phyloP scores from a whole-genome alignment of 2,113 vertebrate species.

The Macrotis lagotis region DNA sequence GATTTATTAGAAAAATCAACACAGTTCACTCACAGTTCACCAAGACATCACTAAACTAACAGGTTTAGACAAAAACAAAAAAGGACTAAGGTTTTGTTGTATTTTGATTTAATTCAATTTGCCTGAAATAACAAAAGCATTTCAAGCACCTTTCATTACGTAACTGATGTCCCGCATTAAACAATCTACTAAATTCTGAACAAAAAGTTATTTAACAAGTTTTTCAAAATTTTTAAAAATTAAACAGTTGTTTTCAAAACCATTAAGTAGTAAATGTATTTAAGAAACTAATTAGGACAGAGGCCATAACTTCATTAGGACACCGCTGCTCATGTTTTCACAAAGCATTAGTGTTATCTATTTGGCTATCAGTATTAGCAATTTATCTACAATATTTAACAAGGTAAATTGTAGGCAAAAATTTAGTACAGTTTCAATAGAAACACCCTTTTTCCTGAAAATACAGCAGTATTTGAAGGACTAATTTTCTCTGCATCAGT shows the following conservation, averaged over 20 bases:
- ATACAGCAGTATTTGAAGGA: slow-evolving; percentile 99
- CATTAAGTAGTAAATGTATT: slow-evolving; percentile 95
- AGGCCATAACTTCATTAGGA: slow-evolving; percentile 93
- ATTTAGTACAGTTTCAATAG: slow-evolving; percentile 99
- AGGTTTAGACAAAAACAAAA: slow-evolving; percentile 91
- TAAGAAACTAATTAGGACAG: slow-evolving; percentile 94
- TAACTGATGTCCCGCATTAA: slow-evolving; percentile 90
- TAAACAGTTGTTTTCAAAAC: slow-evolving; percentile 91
- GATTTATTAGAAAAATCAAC: slow-evolving; percentile 85
- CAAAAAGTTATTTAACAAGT: slow-evolving; percentile 89
- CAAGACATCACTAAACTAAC: slow-evolving; percentile 91
- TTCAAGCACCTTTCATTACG: slow-evolving; percentile 92
- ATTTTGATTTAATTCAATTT: slow-evolving; percentile 92
- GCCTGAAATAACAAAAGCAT: slow-evolving; percentile 94
- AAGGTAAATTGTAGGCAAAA: slow-evolving; percentile 99
- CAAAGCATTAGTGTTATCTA: slow-evolving; percentile 99
- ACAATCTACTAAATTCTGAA: slow-evolving; percentile 88
- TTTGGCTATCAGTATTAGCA: slow-evolving; percentile 99
- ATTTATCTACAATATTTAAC: slow-evolving; percentile 99
- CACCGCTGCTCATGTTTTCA: slow-evolving; percentile 89
- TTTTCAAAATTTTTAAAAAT: slow-evolving; percentile 93
- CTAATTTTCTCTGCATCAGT: slow-evolving; percentile 93
- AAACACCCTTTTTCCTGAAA: slow-evolving; percentile 99
- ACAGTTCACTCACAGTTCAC: slow-evolving; percentile 91
- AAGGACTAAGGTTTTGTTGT: slow-evolving; percentile 91